These are phyloP conservation scores for Hirtodrosophila duncani DNA, from an alignment of 2,888 invertebrate species.

Conservation along the genomic window DNA sequence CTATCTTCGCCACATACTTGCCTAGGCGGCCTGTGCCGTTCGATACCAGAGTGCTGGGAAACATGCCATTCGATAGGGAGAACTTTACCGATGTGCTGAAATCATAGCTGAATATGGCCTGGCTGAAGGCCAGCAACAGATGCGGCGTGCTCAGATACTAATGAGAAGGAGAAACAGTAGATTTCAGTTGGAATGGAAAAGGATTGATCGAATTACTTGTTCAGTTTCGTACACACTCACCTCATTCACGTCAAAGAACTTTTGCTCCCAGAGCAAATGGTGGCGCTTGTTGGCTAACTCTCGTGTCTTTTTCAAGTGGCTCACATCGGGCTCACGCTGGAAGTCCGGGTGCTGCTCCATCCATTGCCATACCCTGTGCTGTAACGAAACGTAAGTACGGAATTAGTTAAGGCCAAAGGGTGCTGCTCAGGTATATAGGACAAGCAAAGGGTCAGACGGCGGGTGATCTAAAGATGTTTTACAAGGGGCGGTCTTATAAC, in stretches of 20 bases:
- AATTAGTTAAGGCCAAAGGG: no score
- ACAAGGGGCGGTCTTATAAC: no score
- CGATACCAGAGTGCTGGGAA: constrained; percentile 82
- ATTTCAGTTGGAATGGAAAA: neutral
- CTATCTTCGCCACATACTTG: constrained; percentile 78
- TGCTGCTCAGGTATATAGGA: no score
- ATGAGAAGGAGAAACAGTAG: constrained; percentile 25
- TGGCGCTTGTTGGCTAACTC: constrained; percentile 81
- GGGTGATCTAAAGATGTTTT: no score
- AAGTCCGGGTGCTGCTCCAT: constrained; percentile 82
- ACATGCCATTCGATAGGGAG: constrained; percentile 83
- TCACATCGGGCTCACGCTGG: constrained; percentile 79
- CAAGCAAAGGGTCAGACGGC: no score
- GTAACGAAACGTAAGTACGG: constrained; percentile 30
- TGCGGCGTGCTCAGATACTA: constrained; percentile 80
- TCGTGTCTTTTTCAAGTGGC: constrained; percentile 81
- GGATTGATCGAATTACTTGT: neutral
- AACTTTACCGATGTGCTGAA: constrained; percentile 83
- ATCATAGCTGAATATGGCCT: constrained; percentile 81
- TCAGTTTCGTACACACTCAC: no score
- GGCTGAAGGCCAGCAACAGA: constrained; percentile 79
- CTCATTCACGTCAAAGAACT: constrained; percentile 78
- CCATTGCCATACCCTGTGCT: constrained; percentile 81
- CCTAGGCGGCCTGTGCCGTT: constrained; percentile 83
- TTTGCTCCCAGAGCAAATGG: constrained; percentile 83